Conservation (phyloP, 2,797 vertebrate species). For the Cynopterus sphinx region DNA sequence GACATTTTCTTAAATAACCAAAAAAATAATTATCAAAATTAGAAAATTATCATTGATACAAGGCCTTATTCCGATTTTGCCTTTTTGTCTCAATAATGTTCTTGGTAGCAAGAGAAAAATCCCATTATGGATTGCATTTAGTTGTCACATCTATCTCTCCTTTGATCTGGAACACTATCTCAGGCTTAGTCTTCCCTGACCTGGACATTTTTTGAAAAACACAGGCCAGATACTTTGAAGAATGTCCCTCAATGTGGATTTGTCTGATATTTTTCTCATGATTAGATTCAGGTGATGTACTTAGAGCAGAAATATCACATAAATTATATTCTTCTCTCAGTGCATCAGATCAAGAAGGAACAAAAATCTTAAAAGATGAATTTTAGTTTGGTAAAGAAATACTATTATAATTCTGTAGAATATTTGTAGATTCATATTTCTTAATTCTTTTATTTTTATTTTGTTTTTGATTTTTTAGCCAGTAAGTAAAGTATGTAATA, state of each 20-base stretch:
- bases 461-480: conserved; percentile 15
- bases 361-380: not conserved
- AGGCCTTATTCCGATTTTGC: not conserved
- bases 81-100: not conserved
- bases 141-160: not conserved
- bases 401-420: not conserved
- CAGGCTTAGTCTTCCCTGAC: not conserved
- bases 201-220: not conserved
- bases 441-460: conserved; percentile 18
- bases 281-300: not conserved
- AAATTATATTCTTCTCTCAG: not conserved
- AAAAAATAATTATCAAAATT: not conserved
- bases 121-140: not conserved
- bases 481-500: not conserved
- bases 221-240: not conserved
- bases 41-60: not conserved
- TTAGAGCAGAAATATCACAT: not conserved
- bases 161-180: not conserved
- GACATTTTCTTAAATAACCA: not conserved
- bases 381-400: conserved; percentile 11
- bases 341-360: not conserved
- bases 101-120: not conserved
- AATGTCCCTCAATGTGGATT: not conserved
- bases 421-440: not conserved
- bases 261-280: not conserved